Percentiles rank a stretch among this genome's conserved stretches.
These are phyloP conservation scores for Recurvirostra avosetta DNA, from an alignment of 2,113 vertebrate species.

Conservation along the genomic window DNA sequence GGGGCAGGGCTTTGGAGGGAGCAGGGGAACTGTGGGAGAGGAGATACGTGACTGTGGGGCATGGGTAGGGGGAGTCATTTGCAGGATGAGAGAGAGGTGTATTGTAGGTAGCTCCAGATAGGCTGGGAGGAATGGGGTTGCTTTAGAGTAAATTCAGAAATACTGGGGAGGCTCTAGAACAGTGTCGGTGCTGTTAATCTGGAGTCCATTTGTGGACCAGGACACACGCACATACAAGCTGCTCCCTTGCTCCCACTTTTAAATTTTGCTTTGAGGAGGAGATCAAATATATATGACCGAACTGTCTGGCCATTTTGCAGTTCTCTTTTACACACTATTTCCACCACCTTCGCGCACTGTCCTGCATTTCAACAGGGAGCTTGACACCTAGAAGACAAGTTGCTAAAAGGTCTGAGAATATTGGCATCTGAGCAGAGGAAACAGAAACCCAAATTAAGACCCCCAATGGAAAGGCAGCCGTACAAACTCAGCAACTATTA, in stretches of 20 bases:
- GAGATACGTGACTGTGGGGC: neutral
- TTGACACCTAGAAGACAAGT: neutral
- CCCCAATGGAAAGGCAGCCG: neutral
- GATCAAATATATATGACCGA: neutral
- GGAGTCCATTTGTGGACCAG: neutral
- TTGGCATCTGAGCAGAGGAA: neutral
- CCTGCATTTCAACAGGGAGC: neutral
- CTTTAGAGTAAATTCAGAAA: neutral
- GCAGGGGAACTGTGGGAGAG: neutral
- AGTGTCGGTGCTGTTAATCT: accelerated
- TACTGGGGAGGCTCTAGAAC: neutral
- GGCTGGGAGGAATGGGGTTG: neutral
- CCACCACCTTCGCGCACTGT: neutral
- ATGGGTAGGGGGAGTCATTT: too few species aligned
- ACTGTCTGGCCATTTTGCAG: neutral
- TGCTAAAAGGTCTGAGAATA: neutral
- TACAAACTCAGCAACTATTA: neutral
- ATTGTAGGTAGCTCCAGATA: neutral
- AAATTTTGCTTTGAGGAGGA: neutral
- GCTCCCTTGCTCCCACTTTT: neutral
- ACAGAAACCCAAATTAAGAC: neutral
- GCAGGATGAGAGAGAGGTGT: accelerated
- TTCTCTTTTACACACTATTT: neutral
- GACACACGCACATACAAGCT: neutral
- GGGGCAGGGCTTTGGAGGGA: neutral